These are phyloP conservation scores for Salpingus planirostris DNA, from an alignment of 2,888 invertebrate genomes.

Conservation along the genomic window DNA sequence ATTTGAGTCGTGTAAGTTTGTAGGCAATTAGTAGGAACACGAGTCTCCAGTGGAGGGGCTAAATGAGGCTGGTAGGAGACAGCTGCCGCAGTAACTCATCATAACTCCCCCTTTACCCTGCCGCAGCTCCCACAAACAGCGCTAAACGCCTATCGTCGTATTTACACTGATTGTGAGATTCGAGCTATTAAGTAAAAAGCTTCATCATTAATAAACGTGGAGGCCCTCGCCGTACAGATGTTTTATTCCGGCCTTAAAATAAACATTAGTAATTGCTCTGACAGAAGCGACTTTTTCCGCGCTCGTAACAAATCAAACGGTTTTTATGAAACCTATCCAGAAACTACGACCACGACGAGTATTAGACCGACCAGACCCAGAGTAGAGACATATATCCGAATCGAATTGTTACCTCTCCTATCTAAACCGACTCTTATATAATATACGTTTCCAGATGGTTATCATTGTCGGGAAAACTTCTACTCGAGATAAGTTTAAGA, in stretches of 20 bases:
- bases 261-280: constrained; percentile 21
- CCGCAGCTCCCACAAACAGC: constrained; percentile 22
- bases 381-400: no score
- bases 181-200: constrained; percentile 31
- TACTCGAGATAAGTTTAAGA: no score
- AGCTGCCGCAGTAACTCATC: constrained; percentile 34
- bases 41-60: constrained; percentile 24
- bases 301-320: no score
- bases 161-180: constrained; percentile 32
- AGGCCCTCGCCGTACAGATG: constrained; percentile 16
- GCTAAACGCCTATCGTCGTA: constrained; percentile 28
- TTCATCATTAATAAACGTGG: constrained; percentile 21
- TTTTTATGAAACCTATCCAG: no score
- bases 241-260: constrained; percentile 24
- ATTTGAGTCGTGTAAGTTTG: constrained; percentile 28
- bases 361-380: neutral
- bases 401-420: no score
- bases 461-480: no score
- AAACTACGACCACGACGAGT: no score
- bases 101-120: constrained; percentile 13
- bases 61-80: constrained; percentile 29
- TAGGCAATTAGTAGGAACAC: constrained; percentile 33
- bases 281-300: neutral
- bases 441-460: no score
- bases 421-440: no score